A percentile compares a stretch with the other conserved stretches of the same genome.
These are phyloP conservation scores for Glaucopsyche alexis DNA, from an alignment of 2,888 invertebrate species.

Conservation along the genomic window DNA sequence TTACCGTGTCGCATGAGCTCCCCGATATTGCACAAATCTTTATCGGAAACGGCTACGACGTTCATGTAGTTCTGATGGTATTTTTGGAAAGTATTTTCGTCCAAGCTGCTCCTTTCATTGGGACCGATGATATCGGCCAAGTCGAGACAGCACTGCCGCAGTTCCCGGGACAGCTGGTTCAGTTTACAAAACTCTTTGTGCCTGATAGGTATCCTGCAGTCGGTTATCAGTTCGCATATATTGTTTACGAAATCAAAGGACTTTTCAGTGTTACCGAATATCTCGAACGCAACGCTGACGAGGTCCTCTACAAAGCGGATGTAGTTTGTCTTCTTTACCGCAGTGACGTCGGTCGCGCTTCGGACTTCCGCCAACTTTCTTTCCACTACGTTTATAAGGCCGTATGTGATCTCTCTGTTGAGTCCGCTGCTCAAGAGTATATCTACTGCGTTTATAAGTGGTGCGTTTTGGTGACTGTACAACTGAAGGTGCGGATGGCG, in stretches of 20 bases:
- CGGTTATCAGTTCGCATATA: slow-evolving; percentile 65
- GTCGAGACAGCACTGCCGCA: slow-evolving; percentile 73
- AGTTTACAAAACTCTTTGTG: slow-evolving; percentile 74
- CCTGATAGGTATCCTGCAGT: slow-evolving; percentile 71
- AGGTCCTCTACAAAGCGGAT: slow-evolving; percentile 73
- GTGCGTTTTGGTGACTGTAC: slow-evolving; percentile 72
- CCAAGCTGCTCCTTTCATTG: slow-evolving; percentile 48
- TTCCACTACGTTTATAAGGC: slow-evolving; percentile 73
- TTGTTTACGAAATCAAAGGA: slow-evolving; percentile 69
- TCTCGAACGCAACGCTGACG: slow-evolving; percentile 73
- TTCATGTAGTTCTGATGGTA: slow-evolving; percentile 75
- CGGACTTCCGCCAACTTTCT: slow-evolving; percentile 73
- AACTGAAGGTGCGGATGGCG: slow-evolving; percentile 72
- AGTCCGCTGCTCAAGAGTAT: slow-evolving; percentile 72
- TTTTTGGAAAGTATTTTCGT: slow-evolving; percentile 63
- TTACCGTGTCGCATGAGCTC: slow-evolving; percentile 62
- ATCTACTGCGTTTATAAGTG: slow-evolving; percentile 74
- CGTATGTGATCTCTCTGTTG: slow-evolving; percentile 74
- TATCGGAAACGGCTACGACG: slow-evolving; percentile 70
- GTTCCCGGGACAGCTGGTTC: slow-evolving; percentile 67
- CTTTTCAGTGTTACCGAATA: slow-evolving; percentile 71
- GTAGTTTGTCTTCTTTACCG: slow-evolving; percentile 71
- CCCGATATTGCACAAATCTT: slow-evolving; percentile 66
- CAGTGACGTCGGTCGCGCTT: slow-evolving; percentile 62
- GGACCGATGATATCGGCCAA: slow-evolving; percentile 60